phyloP scores from a whole-genome alignment of 2,888 invertebrate genomes.

The Pyrrhia umbra region DNA sequence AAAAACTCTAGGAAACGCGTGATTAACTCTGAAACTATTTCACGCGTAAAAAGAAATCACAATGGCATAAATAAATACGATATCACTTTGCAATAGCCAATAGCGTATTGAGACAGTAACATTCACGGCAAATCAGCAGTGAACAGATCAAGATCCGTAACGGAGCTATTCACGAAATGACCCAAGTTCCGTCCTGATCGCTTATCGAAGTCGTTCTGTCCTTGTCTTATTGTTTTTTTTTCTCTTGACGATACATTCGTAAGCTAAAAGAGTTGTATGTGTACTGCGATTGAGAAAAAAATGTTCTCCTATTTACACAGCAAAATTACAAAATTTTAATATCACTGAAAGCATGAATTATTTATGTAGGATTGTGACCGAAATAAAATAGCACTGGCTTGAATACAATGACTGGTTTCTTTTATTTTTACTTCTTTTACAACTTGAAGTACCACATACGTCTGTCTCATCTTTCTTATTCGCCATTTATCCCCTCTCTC shows the following conservation, averaged over 20 bases:
- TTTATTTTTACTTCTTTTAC: too few species aligned
- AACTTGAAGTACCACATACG: too few species aligned
- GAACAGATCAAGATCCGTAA: constrained; percentile 22
- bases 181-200: constrained; percentile 40
- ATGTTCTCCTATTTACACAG: too few species aligned
- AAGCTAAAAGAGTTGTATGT: constrained; percentile 18
- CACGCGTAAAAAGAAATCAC: constrained; percentile 42
- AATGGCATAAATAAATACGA: constrained; percentile 45
- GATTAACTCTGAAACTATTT: constrained; percentile 21
- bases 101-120: constrained; percentile 42
- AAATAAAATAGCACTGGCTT: too few species aligned
- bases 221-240: constrained; percentile 45
- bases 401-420: too few species aligned
- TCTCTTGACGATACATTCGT: constrained; percentile 17
- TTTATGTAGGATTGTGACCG: too few species aligned
- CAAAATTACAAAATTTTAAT: too few species aligned
- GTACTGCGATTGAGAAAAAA: not conserved
- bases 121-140: constrained; percentile 40
- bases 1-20: constrained; percentile 7
- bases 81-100: constrained; percentile 46
- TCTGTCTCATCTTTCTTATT: too few species aligned
- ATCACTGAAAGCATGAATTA: too few species aligned
- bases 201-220: constrained; percentile 45
- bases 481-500: too few species aligned
- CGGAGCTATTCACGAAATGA: constrained; percentile 43